Evolutionary conservation across 2,113 vertebrate genomes (phyloP), one percentile per base, ranked within the genome.

Genomic region (Telmatochromis sp.): DNA sequence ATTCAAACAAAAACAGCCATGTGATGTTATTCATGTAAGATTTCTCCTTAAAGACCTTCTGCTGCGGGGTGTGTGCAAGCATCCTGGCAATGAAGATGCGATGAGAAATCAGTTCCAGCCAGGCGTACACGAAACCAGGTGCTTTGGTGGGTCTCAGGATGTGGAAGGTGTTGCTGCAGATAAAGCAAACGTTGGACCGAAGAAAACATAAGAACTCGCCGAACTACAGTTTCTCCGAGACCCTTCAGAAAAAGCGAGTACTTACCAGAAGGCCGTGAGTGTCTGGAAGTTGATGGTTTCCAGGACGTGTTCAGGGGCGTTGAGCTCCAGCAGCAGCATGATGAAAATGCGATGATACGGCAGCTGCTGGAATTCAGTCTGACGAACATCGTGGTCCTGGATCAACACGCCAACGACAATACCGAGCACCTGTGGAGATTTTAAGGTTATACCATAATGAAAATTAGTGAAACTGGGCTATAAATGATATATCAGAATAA

Each of bases 271-370:
- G 88, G 99, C 99, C 15, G 99, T 99, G 89, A 99, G 98, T 1
- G 99, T 99, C 96, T 99, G 99, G 94, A 99, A 99, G 96, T 99
- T 99, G 94, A 99, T 99, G 84, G 99, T 99, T 95, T 99, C 99
- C 80, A 99, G 95, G 12, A 99, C 99, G 5, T 99, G 98, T 89
- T 99, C 99, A 1, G 99, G 99, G 80, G 99, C 99, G 53, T 99
- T 99, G 90, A 99, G 97, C 96, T 99, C 99, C 93, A 99, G 89
- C 58, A 99, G 96, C 93, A 99, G 95, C 99, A 99, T 99, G 94
- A 99, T 99, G 94, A 99, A 99, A 68, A 99, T 99, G 49, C 98
- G 97, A 89, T 99, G 99, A 94, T 99, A 99, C 0, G 99, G 99
- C 79, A 99, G 96, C 84, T 99, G 99, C 91, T 99, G 99, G 94